phyloP scores from a whole-genome alignment of 2,113 vertebrate species.

The Ciconia boyciana region DNA sequence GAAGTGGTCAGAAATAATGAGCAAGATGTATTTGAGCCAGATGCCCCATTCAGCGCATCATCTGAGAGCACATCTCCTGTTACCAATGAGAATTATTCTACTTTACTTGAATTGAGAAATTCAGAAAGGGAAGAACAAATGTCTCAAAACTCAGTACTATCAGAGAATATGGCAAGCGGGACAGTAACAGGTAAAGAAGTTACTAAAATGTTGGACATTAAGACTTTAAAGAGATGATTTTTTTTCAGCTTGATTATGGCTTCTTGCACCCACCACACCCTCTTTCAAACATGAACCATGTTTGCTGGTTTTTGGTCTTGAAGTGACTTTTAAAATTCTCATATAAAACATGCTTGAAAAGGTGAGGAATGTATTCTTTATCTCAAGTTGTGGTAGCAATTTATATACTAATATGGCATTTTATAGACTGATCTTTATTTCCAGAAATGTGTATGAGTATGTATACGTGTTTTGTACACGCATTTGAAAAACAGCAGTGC shows the following conservation, averaged over 20 bases:
- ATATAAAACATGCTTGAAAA: neutral
- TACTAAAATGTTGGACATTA: neutral
- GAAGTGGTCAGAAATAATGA: neutral
- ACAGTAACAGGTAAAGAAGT: conserved; percentile 63
- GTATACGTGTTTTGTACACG: neutral
- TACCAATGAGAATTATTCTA: neutral
- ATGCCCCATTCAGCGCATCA: neutral
- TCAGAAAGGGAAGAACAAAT: neutral
- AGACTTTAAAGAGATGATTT: neutral
- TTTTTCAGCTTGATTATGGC: neutral
- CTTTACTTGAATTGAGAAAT: neutral
- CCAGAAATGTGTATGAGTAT: neutral
- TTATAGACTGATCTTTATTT: neutral
- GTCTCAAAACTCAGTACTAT: neutral
- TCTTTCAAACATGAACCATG: neutral
- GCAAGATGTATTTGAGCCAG: neutral
- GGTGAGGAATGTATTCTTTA: neutral
- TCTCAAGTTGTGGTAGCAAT: neutral
- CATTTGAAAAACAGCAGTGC: neutral
- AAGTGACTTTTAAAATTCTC: neutral
- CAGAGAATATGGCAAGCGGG: neutral
- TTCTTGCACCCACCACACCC: neutral
- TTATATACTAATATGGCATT: neutral
- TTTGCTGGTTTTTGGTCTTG: neutral
- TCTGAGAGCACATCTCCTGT: neutral